Evolutionary conservation across 1,140 invertebrate genomes (phyloP).

Genomic region (Homarus americanus): DNA sequence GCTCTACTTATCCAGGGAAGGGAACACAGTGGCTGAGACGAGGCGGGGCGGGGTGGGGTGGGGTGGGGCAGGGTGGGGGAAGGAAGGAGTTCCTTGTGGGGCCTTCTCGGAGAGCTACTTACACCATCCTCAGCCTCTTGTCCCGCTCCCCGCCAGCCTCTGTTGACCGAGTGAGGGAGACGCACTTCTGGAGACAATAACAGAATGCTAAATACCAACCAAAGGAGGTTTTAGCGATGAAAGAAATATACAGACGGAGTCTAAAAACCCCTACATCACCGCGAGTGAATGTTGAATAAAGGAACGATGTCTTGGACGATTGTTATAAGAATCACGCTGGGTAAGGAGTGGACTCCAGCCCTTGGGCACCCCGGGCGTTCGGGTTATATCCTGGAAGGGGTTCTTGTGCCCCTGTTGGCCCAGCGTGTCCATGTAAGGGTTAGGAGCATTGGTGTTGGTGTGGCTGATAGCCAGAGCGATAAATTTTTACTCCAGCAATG

Average conservation of each 20-base stretch:
- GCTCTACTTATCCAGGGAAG: too few species aligned
- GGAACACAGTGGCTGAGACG: too few species aligned
- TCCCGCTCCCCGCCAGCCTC: too few species aligned
- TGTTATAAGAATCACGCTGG: slow-evolving; percentile 34
- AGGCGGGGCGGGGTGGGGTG: too few species aligned
- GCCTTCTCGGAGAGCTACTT: too few species aligned
- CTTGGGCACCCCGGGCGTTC: slow-evolving; percentile 3
- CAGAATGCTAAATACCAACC: slow-evolving; percentile 31
- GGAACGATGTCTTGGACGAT: slow-evolving; percentile 12
- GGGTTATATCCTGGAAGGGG: slow-evolving; percentile 19
- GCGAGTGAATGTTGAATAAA: slow-evolving; percentile 51
- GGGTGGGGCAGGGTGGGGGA: too few species aligned
- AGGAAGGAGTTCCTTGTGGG: too few species aligned
- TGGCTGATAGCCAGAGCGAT: slow-evolving; percentile 38
- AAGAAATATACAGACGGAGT: slow-evolving; percentile 34
- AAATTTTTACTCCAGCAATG: slow-evolving; percentile 43
- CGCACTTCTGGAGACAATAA: slow-evolving; percentile 33
- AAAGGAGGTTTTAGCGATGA: slow-evolving; percentile 19
- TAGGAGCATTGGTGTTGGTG: slow-evolving; percentile 53
- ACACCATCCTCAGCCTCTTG: too few species aligned
- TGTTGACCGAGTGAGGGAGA: background rate
- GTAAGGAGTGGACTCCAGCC: background rate
- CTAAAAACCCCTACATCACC: slow-evolving; percentile 32
- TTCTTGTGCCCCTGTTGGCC: slow-evolving; percentile 34
- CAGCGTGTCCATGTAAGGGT: slow-evolving; percentile 40